Base-by-base conservation (phyloP, 2,113 vertebrate species). In the Onychorhynchus coronatus region DNA sequence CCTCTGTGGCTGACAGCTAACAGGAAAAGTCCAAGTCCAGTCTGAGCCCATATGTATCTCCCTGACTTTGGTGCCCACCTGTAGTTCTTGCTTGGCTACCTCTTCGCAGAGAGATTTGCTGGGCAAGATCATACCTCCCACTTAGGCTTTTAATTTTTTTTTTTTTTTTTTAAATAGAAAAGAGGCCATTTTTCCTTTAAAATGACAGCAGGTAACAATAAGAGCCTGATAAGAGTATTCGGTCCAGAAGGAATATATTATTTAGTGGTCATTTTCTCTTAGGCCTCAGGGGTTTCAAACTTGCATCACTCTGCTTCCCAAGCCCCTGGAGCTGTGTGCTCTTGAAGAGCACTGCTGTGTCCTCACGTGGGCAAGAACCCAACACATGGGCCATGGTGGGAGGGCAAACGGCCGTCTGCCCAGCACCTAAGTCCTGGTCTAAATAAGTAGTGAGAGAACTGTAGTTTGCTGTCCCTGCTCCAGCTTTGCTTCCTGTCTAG, bases 311-410 rank as follows among this genome's bases (percentile, higher is more conserved):
- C 79, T 92, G 3, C 18, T 86, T 50, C 18, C 41, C 33, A 61
- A 59, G 27, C 49, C 47, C 33, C 44, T 67, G 25, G 42, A 74
- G 22, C 55, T 68, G 30, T 0, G 2, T 42, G 33, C 33, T 52
- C 1, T 41, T 16, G 59, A 56, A 58, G 28, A 71, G 2, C 25
- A 30, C 50, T 46, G 18, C 30, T 59, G 16, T 46, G 56, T 42
- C 56, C 21, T 15, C 4, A 6, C 25, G 15, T 56, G 53, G 28
- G 21, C 14, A 28, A 56, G 20, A 19, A 18, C 31, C 33, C 53
- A 62, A 15, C 0, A 6, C 11, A 25, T 12, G 53, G 52, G 33
- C 16, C 31, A 7, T 6, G 33, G n/a, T 1, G 1, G 30, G 13
- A 82, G 3, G 24, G 30, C 18, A 72, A 47, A 42, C 23, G 7